Evolutionary conservation across 2,113 vertebrate species (phyloP).

Genomic region (Hemibagrus wyckioides): DNA sequence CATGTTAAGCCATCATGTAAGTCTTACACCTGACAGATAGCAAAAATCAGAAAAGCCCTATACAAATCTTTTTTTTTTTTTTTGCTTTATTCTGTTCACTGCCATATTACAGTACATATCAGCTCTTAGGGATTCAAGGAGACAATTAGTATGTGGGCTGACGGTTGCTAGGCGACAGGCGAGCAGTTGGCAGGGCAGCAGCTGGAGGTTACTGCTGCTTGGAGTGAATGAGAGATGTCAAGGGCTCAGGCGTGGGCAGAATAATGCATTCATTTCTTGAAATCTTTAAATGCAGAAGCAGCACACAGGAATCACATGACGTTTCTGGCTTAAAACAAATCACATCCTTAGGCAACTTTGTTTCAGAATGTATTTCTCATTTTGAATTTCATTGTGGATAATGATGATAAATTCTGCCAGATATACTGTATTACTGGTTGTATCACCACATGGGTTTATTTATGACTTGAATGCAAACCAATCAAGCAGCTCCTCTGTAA

Average conservation of each 20-base stretch:
- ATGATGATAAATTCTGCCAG: neutral
- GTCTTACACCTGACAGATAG: neutral
- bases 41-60: slow-evolving; percentile 10
- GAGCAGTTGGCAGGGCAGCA: slow-evolving; percentile 45
- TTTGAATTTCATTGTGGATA: neutral
- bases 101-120: slow-evolving; percentile 50
- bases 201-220: slow-evolving; percentile 50
- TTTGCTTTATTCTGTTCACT: slow-evolving; percentile 6
- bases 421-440: neutral
- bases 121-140: slow-evolving; percentile 43
- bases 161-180: slow-evolving; percentile 63
- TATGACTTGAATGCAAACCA: neutral
- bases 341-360: neutral
- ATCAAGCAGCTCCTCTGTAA: neutral
- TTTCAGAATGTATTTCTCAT: neutral
- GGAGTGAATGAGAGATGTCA: slow-evolving; percentile 53
- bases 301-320: slow-evolving; percentile 34
- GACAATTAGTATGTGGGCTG: slow-evolving; percentile 58
- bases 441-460: neutral
- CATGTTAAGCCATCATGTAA: neutral
- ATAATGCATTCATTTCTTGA: slow-evolving; percentile 50
- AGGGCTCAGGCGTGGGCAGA: slow-evolving; percentile 44
- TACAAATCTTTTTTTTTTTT: slow-evolving; percentile 18
- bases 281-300: slow-evolving; percentile 32
- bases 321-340: neutral